phyloP scores from a whole-genome alignment of 2,888 invertebrate species.

The Zootermopsis nevadensis region DNA sequence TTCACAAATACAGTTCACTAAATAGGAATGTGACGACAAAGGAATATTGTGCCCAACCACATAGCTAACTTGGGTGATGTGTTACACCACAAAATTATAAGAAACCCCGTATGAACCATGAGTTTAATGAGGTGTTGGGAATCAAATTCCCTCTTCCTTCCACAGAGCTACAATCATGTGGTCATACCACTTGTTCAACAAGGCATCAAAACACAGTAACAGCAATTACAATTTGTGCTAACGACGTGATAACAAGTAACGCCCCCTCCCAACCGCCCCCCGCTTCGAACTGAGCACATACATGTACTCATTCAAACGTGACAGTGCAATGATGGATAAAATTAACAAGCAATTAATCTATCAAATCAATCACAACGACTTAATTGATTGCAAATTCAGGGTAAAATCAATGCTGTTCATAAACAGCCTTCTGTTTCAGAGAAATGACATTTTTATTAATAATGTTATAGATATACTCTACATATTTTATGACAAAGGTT shows the following conservation, averaged over 20 bases:
- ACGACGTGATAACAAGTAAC: slow-evolving; percentile 11
- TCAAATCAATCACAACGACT: slow-evolving; percentile 37
- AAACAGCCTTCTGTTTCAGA: slow-evolving; percentile 9
- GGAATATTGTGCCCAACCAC: neutral
- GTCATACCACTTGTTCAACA: slow-evolving; percentile 40
- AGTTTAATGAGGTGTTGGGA: slow-evolving; percentile 42
- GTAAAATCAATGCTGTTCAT: slow-evolving; percentile 8
- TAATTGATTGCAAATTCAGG: slow-evolving; percentile 34
- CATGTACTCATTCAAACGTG: slow-evolving; percentile 31
- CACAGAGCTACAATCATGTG: neutral
- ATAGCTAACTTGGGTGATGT: slow-evolving; percentile 14
- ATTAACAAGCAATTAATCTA: slow-evolving; percentile 50
- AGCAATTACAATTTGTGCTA: slow-evolving; percentile 41
- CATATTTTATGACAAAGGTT: too few relatives aligned
- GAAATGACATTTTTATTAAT: neutral
- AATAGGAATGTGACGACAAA: slow-evolving; percentile 18
- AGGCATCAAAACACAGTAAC: slow-evolving; percentile 40
- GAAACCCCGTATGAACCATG: neutral
- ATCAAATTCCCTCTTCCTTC: slow-evolving; percentile 20
- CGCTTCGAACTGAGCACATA: neutral
- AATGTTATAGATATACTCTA: too few relatives aligned
- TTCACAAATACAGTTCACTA: neutral
- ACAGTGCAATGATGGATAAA: slow-evolving; percentile 32
- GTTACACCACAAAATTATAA: slow-evolving; percentile 21
- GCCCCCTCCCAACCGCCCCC: neutral